Conservation (phyloP, 2,113 vertebrate species). For the Paracyprichromis sp. region DNA sequence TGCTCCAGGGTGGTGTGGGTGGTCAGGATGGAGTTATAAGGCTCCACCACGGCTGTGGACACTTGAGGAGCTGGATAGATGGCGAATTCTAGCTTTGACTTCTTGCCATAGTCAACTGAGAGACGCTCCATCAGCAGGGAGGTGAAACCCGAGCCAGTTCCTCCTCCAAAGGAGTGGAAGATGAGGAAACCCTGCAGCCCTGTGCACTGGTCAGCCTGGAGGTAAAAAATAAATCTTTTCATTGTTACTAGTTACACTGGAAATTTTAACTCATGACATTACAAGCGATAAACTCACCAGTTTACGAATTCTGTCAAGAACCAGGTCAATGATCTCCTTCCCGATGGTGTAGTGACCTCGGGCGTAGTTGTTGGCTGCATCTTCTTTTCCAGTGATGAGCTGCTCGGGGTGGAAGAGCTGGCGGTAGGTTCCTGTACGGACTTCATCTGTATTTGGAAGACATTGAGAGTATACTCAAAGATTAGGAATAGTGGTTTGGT, state of each 20-base stretch:
- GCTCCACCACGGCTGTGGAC: slow-evolving; percentile 27
- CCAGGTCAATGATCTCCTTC: slow-evolving; percentile 63
- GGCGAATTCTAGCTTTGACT: slow-evolving; percentile 35
- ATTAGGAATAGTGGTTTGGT: neutral
- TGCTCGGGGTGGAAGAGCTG: slow-evolving; percentile 81
- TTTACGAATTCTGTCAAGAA: slow-evolving; percentile 61
- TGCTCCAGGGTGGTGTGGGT: slow-evolving; percentile 45
- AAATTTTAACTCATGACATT: too few relatives aligned
- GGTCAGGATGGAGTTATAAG: slow-evolving; percentile 60
- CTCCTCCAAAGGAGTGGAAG: slow-evolving; percentile 68
- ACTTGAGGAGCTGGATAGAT: slow-evolving; percentile 59
- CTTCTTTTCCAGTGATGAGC: slow-evolving; percentile 80
- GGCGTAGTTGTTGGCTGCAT: slow-evolving; percentile 81
- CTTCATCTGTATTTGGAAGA: slow-evolving; percentile 61
- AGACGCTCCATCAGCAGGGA: slow-evolving; percentile 73
- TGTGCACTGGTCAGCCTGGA: slow-evolving; percentile 71
- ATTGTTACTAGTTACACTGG: too few relatives aligned
- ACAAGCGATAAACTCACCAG: slow-evolving; percentile 9
- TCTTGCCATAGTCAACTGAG: slow-evolving; percentile 37
- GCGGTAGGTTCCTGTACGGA: slow-evolving; percentile 75
- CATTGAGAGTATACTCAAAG: slow-evolving; percentile 18
- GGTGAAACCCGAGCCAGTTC: slow-evolving; percentile 70
- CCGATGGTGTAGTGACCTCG: slow-evolving; percentile 71
- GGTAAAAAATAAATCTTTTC: neutral
- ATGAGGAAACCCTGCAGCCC: slow-evolving; percentile 73